phyloP scores from a whole-genome alignment of 2,797 vertebrate species.

The Aeoliscus strigatus region DNA sequence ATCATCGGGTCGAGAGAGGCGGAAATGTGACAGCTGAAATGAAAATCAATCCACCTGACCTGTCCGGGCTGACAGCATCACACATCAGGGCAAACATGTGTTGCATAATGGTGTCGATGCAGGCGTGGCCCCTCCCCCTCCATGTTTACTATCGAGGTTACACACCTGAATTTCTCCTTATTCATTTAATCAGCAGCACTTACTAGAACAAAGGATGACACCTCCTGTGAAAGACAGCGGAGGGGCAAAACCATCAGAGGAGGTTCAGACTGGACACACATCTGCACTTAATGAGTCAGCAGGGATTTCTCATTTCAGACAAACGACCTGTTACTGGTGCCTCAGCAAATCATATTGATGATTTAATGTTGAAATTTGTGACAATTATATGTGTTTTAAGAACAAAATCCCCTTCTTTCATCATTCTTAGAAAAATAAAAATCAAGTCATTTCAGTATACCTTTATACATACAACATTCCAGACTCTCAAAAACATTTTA shows the following conservation, averaged over 20 bases:
- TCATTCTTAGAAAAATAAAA: too few relatives aligned
- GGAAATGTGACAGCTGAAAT: conserved; percentile 37
- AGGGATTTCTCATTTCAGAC: conserved; percentile 69
- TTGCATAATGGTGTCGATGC: conserved; percentile 65
- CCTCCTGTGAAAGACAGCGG: conserved; percentile 47
- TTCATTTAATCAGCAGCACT: conserved; percentile 57
- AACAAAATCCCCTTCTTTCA: too few relatives aligned
- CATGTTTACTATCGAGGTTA: conserved; percentile 34
- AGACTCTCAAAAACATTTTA: too few relatives aligned
- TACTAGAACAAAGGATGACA: conserved; percentile 58
- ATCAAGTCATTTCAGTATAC: too few relatives aligned
- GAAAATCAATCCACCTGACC: conserved; percentile 41
- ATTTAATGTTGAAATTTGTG: too few relatives aligned
- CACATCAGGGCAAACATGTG: conserved; percentile 24
- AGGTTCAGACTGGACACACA: too few relatives aligned
- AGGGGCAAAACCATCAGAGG: conserved; percentile 43
- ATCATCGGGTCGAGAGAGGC: conserved; percentile 43
- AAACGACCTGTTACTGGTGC: conserved; percentile 48
- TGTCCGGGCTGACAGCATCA: conserved; percentile 13
- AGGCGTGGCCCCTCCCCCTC: too few relatives aligned
- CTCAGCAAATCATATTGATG: conserved; percentile 2
- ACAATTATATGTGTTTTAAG: too few relatives aligned
- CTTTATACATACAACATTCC: too few relatives aligned
- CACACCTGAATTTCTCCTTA: conserved; percentile 16
- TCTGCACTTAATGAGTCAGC: conserved; percentile 34